phyloP scores from a whole-genome alignment of 2,888 invertebrate genomes.

The Phaonia tiefii region DNA sequence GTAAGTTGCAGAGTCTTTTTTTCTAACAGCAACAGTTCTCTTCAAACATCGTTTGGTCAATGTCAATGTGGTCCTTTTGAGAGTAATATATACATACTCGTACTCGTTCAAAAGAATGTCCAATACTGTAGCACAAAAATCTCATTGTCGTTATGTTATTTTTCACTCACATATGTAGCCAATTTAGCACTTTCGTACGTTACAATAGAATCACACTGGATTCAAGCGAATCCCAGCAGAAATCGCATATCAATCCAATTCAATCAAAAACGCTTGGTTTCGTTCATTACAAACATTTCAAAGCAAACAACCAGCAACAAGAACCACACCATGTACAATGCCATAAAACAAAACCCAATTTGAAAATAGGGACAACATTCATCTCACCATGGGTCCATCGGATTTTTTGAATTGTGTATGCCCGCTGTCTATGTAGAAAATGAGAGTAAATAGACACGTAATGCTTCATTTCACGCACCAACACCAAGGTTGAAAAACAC shows the following conservation, averaged over 20 bases:
- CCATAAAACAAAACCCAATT: no score
- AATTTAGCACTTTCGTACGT: conserved; percentile 2
- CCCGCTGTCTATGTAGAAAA: not conserved
- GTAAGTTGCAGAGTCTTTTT: conserved; percentile 71
- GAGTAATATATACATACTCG: not conserved
- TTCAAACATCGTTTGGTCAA: conserved; percentile 37
- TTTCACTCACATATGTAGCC: not conserved
- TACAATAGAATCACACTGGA: not conserved
- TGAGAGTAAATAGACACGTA: not conserved
- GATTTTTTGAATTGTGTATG: no score
- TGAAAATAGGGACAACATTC: no score
- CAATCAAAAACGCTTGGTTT: not conserved
- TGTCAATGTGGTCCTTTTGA: conserved; percentile 46
- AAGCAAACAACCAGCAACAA: not conserved
- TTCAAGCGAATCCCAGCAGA: not conserved
- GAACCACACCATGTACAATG: no score
- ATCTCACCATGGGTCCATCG: no score
- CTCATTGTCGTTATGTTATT: conserved; percentile 22
- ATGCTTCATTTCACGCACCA: not conserved
- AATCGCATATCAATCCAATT: not conserved
- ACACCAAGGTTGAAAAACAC: not conserved
- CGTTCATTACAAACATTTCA: not conserved
- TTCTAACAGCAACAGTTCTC: conserved; percentile 41
- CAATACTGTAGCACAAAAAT: conserved; percentile 22
- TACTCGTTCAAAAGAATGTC: conserved; percentile 12